Evolutionary conservation across 1,140 invertebrate species (phyloP).

Genomic region (Delia radicum): DNA sequence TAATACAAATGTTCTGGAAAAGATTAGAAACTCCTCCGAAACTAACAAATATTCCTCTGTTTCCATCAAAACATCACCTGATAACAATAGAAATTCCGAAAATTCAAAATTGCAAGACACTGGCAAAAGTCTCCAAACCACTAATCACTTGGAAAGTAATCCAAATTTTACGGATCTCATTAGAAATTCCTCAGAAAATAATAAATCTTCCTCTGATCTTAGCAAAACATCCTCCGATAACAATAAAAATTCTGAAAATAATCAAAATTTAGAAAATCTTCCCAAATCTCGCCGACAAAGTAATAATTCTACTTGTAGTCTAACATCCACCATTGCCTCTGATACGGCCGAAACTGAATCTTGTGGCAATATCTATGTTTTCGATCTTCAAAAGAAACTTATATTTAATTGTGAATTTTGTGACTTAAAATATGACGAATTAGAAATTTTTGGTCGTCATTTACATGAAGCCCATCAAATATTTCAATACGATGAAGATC

Average conservation of each 20-base stretch:
- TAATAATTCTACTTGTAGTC: conserved; percentile 21
- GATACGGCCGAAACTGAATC: conserved; percentile 21
- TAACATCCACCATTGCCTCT: conserved; percentile 21
- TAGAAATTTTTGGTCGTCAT: conserved; percentile 36
- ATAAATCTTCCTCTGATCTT: too few relatives aligned
- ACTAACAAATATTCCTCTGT: too few relatives aligned
- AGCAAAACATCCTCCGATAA: too few relatives aligned
- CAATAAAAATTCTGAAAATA: background rate
- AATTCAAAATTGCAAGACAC: too few relatives aligned
- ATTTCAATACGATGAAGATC: conserved; percentile 7
- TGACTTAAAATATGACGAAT: conserved; percentile 38
- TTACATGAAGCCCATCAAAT: conserved; percentile 37
- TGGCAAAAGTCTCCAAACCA: too few relatives aligned
- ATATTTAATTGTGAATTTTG: conserved; percentile 44
- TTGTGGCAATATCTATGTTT: conserved; percentile 28
- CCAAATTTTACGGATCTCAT: too few relatives aligned
- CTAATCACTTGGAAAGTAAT: too few relatives aligned
- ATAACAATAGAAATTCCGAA: too few relatives aligned
- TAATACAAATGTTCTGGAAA: too few relatives aligned
- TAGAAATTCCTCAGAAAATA: too few relatives aligned
- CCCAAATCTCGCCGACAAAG: conserved; percentile 25
- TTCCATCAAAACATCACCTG: too few relatives aligned
- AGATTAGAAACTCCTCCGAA: too few relatives aligned
- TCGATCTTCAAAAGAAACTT: conserved; percentile 25
- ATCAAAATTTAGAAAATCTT: background rate